phyloP scores from a whole-genome alignment of 2,113 vertebrate species.

The Gobio gobio region DNA sequence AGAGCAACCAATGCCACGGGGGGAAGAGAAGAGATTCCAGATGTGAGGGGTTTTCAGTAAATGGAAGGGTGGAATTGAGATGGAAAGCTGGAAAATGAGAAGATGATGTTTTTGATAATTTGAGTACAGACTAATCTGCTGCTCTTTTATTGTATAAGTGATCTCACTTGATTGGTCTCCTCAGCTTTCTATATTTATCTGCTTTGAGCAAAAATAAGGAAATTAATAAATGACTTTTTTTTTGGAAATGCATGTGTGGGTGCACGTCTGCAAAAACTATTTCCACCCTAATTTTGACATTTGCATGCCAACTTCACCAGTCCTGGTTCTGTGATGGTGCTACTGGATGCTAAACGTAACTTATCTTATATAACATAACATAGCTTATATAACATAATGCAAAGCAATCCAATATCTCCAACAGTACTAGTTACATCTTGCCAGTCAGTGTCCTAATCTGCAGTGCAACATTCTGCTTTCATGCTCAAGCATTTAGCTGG shows the following conservation, averaged over 20 bases:
- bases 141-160: slow-evolving; percentile 1
- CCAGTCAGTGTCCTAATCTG: neutral
- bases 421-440: neutral
- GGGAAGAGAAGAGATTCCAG: slow-evolving; percentile 53
- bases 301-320: neutral
- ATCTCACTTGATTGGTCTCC: slow-evolving; percentile 8
- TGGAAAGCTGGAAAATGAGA: slow-evolving; percentile 13
- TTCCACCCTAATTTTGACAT: neutral
- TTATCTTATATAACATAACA: too few relatives aligned
- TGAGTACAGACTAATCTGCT: slow-evolving; percentile 12
- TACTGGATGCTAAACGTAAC: neutral
- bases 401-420: neutral
- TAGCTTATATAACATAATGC: neutral
- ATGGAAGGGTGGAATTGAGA: slow-evolving; percentile 27
- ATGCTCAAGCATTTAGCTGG: neutral
- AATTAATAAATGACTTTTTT: neutral
- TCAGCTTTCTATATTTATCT: neutral
- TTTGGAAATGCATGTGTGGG: neutral
- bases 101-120: slow-evolving; percentile 10
- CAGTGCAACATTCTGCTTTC: neutral
- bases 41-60: slow-evolving; percentile 52
- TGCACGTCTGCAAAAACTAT: neutral
- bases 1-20: slow-evolving; percentile 48
- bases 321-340: neutral
- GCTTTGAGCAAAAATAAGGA: slow-evolving; percentile 4